A percentile compares a stretch with the other conserved stretches of the same genome.
Evolutionary conservation across 2,113 vertebrate species (phyloP).

Genomic region (Trinectes maculatus): DNA sequence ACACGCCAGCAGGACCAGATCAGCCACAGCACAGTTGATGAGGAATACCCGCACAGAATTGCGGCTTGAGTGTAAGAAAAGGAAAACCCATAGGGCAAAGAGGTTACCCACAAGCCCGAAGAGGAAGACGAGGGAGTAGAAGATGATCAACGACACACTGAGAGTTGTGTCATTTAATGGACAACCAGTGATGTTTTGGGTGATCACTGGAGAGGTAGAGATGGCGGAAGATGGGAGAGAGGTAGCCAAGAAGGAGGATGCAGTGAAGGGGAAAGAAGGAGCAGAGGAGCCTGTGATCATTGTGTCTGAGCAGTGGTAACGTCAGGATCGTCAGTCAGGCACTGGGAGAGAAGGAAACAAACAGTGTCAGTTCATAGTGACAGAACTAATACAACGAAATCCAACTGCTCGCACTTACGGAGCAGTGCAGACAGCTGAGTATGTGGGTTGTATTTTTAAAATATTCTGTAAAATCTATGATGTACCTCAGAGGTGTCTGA

Average conservation of each 20-base stretch:
- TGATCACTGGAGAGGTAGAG: neutral
- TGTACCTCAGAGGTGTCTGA: too few species aligned
- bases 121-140: constrained; percentile 87
- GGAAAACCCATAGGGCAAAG: constrained; percentile 88
- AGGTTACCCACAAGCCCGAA: constrained; percentile 87
- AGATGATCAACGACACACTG: constrained; percentile 72
- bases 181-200: constrained; percentile 47
- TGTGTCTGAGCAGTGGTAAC: neutral
- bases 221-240: neutral
- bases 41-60: constrained; percentile 91
- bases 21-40: constrained; percentile 89
- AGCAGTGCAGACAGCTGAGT: too few species aligned
- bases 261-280: neutral
- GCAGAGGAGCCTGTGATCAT: constrained; percentile 10
- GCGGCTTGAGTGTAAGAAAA: constrained; percentile 83
- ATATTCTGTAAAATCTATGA: too few species aligned
- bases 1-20: constrained; percentile 88
- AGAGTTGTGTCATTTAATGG: constrained; percentile 72
- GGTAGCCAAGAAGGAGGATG: neutral
- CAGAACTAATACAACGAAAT: neutral
- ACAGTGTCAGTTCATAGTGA: neutral
- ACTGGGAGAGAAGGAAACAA: constrained; percentile 11
- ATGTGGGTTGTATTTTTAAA: too few species aligned
- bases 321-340: neutral
- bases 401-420: too few species aligned